phyloP scores from a whole-genome alignment of 2,888 invertebrate genomes.

The Uloborus plumipes region DNA sequence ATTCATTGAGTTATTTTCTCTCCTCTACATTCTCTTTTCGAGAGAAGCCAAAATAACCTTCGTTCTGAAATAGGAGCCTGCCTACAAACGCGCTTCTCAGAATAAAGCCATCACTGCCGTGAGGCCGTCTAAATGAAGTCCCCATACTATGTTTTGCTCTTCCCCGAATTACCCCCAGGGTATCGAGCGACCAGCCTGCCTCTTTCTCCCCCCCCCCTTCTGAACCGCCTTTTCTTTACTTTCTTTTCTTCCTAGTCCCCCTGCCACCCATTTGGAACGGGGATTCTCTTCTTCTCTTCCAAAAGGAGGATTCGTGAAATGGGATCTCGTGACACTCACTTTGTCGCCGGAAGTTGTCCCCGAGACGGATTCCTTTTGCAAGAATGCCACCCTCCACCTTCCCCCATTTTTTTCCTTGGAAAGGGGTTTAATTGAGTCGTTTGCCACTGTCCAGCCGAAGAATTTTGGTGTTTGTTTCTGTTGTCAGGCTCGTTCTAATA shows the following conservation, averaged over 20 bases:
- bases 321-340: constrained; percentile 44
- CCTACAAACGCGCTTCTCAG: background rate
- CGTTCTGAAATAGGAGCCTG: background rate
- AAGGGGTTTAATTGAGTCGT: too few relatives aligned
- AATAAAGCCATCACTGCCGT: constrained; percentile 13
- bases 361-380: background rate
- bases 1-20: background rate
- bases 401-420: background rate
- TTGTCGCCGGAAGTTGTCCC: constrained; percentile 53
- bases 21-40: background rate
- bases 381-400: background rate
- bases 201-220: constrained; percentile 23
- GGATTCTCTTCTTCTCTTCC: too few relatives aligned
- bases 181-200: background rate
- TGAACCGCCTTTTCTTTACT: background rate
- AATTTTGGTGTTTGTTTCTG: too few relatives aligned
- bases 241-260: too few relatives aligned
- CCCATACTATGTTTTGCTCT: background rate
- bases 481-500: too few relatives aligned
- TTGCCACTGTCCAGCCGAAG: too few relatives aligned
- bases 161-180: constrained; percentile 9
- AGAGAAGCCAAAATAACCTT: background rate
- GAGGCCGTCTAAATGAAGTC: constrained; percentile 5
- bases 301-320: constrained; percentile 6
- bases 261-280: too few relatives aligned